These are phyloP conservation scores for Dryobota labecula DNA, from an alignment of 2,888 invertebrate species.

Conservation along the genomic window DNA sequence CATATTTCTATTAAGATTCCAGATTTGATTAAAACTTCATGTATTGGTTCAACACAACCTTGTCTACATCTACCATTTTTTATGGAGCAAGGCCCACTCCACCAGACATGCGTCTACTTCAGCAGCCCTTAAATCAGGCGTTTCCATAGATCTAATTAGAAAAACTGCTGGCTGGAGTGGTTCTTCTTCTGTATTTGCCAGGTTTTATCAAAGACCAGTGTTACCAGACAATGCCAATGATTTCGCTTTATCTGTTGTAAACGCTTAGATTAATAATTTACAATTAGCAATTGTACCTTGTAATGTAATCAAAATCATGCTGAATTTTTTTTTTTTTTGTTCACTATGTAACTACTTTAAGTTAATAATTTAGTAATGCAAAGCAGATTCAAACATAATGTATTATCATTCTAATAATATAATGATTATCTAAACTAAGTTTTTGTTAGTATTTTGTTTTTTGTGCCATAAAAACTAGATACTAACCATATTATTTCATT, in stretches of 20 bases:
- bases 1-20: conserved; percentile 9
- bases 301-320: background rate
- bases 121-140: background rate
- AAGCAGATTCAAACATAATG: no score
- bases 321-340: background rate
- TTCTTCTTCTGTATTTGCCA: background rate
- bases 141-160: conserved; percentile 8
- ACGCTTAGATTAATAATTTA: background rate
- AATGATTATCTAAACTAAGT: background rate
- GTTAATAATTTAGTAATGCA: no score
- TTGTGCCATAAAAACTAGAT: background rate
- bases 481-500: background rate
- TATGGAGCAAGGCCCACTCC: background rate
- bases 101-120: no score
- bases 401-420: background rate
- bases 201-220: background rate
- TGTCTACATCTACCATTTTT: conserved; percentile 18
- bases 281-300: background rate
- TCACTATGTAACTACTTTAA: no score
- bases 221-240: no score
- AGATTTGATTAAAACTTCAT: conserved; percentile 12
- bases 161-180: conserved; percentile 3
- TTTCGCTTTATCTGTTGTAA: background rate
- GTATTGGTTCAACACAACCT: conserved; percentile 6
- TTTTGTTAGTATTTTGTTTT: background rate